phyloP scores from a whole-genome alignment of 2,888 invertebrate genomes.

The Stenodera caucasica region DNA sequence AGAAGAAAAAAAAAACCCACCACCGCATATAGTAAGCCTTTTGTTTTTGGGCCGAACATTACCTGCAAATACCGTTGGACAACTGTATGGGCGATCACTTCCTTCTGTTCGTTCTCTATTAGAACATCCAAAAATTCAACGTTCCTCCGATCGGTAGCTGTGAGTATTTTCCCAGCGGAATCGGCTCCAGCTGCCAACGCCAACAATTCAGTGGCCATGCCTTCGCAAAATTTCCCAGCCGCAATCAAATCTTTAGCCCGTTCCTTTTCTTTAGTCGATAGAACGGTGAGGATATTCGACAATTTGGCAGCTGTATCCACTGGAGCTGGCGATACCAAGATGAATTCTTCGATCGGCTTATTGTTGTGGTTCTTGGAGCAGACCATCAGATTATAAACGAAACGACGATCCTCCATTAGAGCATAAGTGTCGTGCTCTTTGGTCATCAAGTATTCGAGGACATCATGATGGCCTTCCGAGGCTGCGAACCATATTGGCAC shows the following conservation, averaged over 20 bases:
- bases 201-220: constrained; percentile 95
- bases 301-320: constrained; percentile 98
- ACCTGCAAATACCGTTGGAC: constrained; percentile 95
- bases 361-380: constrained; percentile 95
- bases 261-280: constrained; percentile 97
- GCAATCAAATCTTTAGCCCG: constrained; percentile 94
- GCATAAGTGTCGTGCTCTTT: constrained; percentile 98
- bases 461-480: constrained; percentile 94
- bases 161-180: constrained; percentile 91
- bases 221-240: constrained; percentile 95
- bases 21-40: no score
- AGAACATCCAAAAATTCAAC: constrained; percentile 94
- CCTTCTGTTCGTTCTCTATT: constrained; percentile 98
- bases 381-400: constrained; percentile 97
- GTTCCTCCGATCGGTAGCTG: constrained; percentile 92
- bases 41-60: constrained; percentile 51
- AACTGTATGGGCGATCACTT: constrained; percentile 95
- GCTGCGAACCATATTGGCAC: constrained; percentile 99
- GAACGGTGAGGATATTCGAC: constrained; percentile 84
- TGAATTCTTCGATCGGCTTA: constrained; percentile 96
- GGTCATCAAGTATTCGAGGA: constrained; percentile 92
- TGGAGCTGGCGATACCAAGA: constrained; percentile 98
- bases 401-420: constrained; percentile 96
- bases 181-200: constrained; percentile 93
- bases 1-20: constrained; percentile 46